Base-by-base conservation (phyloP, 2,797 vertebrate genomes). In the Tragelaphus eurycerus region DNA sequence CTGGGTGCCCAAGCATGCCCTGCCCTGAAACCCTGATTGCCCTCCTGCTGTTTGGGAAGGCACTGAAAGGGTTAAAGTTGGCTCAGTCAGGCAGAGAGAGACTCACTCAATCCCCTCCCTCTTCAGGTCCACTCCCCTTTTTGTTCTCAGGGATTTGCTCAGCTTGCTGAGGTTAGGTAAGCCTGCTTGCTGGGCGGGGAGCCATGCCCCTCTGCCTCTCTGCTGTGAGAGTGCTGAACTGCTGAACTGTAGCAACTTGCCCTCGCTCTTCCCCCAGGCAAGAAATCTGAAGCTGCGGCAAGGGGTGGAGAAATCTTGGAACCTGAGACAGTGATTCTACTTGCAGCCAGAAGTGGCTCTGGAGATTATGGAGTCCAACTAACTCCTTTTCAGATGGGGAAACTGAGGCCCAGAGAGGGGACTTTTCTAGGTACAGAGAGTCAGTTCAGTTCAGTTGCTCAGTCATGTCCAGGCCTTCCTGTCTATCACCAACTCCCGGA, bases 161-260 rank as follows among this genome's bases (percentile, higher is more conserved):
- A 38, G 95, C 97, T 97, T 1, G 43, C 92, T 98, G 98, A 97
- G 96, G 98, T 98, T 98, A 97, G 93, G 89, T 0, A 90, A 98
- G 96, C 2, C 82, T 97, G 48, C 13, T 5, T 0, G 2, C 88
- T 85, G 97, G 97, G 94, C 96, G 52, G 25, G 67, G 90, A 95
- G 96, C 89, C 91, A 11, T 98, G 96, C 97, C 97, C 97, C 97
- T 98, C 87, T 83, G 89, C 97, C 87, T 55, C 55, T 59, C 38
- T 1, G 5, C 82, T 19, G 31, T 82, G 97, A 98, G 97, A 98
- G 1, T 55, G 78, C 96, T 89, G 98, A 98, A 97, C 96, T 99
- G 99, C 96, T 89, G 98, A 98, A 97, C 96, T 99, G 99, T 90
- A 98, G 98, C 95, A 98, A 99, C 99, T 98, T 84, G 99, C 98